phyloP scores from a whole-genome alignment of 2,113 vertebrate genomes.

The Pelecanus crispus region DNA sequence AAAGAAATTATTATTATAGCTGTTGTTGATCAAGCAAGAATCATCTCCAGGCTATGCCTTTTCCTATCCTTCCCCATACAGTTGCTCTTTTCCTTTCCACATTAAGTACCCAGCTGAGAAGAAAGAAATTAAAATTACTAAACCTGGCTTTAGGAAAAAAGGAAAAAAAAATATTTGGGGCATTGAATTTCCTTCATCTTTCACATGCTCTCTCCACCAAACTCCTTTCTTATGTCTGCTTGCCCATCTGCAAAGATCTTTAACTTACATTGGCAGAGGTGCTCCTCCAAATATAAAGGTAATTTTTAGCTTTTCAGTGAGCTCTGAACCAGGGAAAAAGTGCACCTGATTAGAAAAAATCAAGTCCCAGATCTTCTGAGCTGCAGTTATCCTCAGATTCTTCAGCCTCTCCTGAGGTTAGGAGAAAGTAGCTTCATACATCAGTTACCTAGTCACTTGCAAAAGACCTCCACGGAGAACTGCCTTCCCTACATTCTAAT shows the following conservation, averaged over 20 bases:
- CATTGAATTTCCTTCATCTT: not conserved
- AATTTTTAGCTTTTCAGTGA: not conserved
- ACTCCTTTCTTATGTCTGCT: not conserved
- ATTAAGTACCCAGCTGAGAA: not conserved
- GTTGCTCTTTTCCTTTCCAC: not conserved
- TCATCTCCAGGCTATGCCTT: not conserved
- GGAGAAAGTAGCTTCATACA: not conserved
- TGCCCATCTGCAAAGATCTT: not conserved
- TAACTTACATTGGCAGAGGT: not conserved
- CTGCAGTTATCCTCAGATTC: not conserved
- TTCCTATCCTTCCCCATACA: not conserved
- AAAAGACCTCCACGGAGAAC: not conserved
- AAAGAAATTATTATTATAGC: not conserved
- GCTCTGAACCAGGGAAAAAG: not conserved
- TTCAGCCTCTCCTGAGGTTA: not conserved
- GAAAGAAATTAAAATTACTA: not conserved
- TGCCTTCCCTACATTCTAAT: not conserved
- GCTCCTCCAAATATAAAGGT: not conserved
- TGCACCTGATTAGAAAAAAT: not conserved
- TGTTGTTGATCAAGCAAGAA: not conserved
- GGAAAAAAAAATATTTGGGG: rapidly evolving
- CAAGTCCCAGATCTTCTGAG: not conserved
- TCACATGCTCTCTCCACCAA: not conserved
- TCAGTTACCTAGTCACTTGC: not conserved
- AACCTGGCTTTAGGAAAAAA: not conserved